Base-by-base conservation (phyloP, 2,113 vertebrate species). In the Cyrtonyx montezumae region DNA sequence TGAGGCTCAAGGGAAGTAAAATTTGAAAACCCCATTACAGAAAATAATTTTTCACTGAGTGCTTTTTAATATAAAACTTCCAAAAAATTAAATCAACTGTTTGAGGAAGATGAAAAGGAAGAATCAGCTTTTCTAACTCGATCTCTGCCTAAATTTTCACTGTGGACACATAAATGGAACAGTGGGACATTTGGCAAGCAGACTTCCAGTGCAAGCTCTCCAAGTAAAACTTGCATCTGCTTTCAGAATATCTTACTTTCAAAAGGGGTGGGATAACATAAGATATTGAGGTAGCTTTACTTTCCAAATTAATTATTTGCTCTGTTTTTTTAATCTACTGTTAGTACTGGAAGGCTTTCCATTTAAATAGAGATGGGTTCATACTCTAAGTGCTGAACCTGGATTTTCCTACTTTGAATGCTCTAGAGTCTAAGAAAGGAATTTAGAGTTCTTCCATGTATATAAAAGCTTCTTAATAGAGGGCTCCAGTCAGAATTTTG, bases 131-230 rank as follows among this genome's bases (percentile, higher is more conserved):
- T 79, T 91, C 53, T 92, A 84, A 81, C 78, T 75, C 11, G 0
- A 30, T 83, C 62, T 94, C 65, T 85, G 91, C 42, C 58, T 94
- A 91, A 71, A 55, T 87, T 90, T 93, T 79, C 87, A 51, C 59
- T 79, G 32, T 66, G 53, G 76, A 25, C 12, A 51, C 55, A 76
- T 65, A 67, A 91, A 59, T 32, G 32, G 51, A 58, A 81, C 21
- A 62, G 32, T 62, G 78, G 79, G 79, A 97, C 92, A 91, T 96
- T 96, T 96, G 96, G 93, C 88, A 88, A 76, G 65, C 94, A 96
- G 84, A 94, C 68, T 77, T 95, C 18, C 77, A 86, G 67, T 68
- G 91, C 32, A 82, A 87, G 51, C 4, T 77, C 58, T 84, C 76
- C 78, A 76, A 71, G 78, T 84, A 56, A 74, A 93, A 88, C 53